Base-by-base conservation (phyloP, 2,888 invertebrate genomes). In the Cyclophora albipunctata region DNA sequence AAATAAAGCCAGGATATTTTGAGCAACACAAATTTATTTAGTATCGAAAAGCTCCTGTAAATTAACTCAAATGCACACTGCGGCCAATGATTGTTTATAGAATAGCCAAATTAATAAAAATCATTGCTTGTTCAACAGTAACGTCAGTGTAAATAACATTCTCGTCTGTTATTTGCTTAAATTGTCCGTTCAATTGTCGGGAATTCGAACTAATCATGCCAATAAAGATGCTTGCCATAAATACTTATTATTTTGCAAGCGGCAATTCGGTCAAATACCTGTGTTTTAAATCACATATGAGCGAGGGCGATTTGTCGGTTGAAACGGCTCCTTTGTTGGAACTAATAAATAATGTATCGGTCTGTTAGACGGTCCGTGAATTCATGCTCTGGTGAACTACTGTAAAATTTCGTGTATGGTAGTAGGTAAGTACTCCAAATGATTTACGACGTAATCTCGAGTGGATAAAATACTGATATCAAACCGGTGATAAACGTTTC, bases 261-360 rank as follows among this genome's bases (percentile, higher is more conserved):
- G 63, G 66, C 64, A 69, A 71, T 64, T 73, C 82, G 84, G 83
- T 82, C 83, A 84, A 83, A 79, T 82, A 84, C 83, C 83, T 84
- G 79, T 64, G 68, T 73, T 80, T 77, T 73, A 79, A 83, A 82
- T 82, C 77, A 81, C 74, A 75, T 74, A 69, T 69, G 65, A 70
- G 74, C 64, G 66, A 67, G 63, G 63, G 67, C 71, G 61, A 80
- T 84, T 81, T 76, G 73, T 73, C 66, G 67, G 63, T 67, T 66
- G 67, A 75, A 78, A 76, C 69, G 68, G 69, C 61, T 70, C 62
- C 76, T 78, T 78, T 81, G 76, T 83, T 77, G 60, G 59, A 53
- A 47, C 71, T 78, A 75, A 81, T 84, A 81, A 79, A 80, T 77
- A 71, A 79, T 81, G 78, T 75, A 71, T 70, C 65, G 58, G 58